phyloP scores from a whole-genome alignment of 1,140 invertebrate genomes.

The Cyphomyrmex costatus region DNA sequence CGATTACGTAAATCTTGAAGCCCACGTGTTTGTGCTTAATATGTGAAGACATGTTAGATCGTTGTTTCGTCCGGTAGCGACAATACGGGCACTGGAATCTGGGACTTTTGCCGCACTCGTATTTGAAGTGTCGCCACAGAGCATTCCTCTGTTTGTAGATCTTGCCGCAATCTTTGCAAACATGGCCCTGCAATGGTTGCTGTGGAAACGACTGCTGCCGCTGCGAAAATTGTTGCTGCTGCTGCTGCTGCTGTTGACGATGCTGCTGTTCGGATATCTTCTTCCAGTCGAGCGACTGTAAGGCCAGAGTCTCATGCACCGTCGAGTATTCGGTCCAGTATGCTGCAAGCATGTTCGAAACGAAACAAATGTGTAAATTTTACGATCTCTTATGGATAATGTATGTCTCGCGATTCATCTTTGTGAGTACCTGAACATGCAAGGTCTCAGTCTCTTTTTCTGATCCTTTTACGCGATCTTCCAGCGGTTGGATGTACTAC shows the following conservation, averaged over 20 bases:
- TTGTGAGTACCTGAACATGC: conserved; percentile 30
- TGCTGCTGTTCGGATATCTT: conserved; percentile 20
- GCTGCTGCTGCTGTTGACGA: conserved; percentile 33
- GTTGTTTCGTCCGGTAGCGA: conserved; percentile 86
- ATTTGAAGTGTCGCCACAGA: conserved; percentile 85
- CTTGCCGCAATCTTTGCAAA: conserved; percentile 77
- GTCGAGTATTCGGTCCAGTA: conserved; percentile 39
- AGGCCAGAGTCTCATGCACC: neutral
- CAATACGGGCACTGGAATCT: conserved; percentile 88
- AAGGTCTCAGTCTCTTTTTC: conserved; percentile 33
- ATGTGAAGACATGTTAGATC: conserved; percentile 87
- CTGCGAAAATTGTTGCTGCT: conserved; percentile 33
- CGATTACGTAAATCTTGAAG: conserved; percentile 70
- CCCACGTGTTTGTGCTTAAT: conserved; percentile 78
- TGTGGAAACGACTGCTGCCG: conserved; percentile 5
- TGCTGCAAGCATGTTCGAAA: conserved; percentile 56
- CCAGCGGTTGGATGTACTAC: conserved; percentile 12
- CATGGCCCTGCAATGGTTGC: conserved; percentile 62
- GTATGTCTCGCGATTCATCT: neutral
- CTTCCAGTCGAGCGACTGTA: conserved; percentile 18
- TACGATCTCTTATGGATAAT: neutral
- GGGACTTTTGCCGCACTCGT: conserved; percentile 88
- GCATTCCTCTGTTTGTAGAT: conserved; percentile 86
- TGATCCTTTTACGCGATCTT: conserved; percentile 33
- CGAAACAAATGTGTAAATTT: conserved; percentile 49